Conservation (phyloP, 2,797 vertebrate genomes). For the Microctenopoma steveboyesi region DNA sequence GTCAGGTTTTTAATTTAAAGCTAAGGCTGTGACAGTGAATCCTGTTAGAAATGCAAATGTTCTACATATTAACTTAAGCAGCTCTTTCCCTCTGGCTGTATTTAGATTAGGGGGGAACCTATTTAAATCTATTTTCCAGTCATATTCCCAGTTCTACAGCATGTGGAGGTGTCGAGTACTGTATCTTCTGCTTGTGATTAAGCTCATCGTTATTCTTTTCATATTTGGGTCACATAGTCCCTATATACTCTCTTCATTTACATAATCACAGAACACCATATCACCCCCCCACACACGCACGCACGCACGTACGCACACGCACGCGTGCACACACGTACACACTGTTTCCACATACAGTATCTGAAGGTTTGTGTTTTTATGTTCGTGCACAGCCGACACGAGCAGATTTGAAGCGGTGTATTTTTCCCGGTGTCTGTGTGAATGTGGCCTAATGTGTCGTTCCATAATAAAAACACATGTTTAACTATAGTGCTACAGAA, state of each 20-base stretch:
- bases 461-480: no score
- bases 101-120: background rate
- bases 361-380: conserved; percentile 13
- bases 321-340: no score
- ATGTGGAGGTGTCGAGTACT: conserved; percentile 32
- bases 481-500: no score
- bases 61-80: background rate
- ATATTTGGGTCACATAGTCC: conserved; percentile 66
- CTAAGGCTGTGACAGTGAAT: no score
- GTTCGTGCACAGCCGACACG: conserved; percentile 20
- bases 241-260: conserved; percentile 44
- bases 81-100: background rate
- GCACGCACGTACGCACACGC: no score
- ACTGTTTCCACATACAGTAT: conserved; percentile 9
- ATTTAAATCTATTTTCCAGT: conserved; percentile 14
- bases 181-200: conserved; percentile 49
- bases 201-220: conserved; percentile 64
- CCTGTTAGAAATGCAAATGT: no score
- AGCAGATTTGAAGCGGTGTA: conserved; percentile 23
- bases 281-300: conserved; percentile 1
- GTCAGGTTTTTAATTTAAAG: no score
- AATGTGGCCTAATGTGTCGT: no score
- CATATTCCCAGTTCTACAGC: conserved; percentile 19
- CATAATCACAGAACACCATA: conserved; percentile 67
- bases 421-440: no score